A percentile compares a stretch with the other conserved stretches of the same genome.
phyloP scores from a whole-genome alignment of 2,797 vertebrate species.

The Lepilemur ruficaudatus region DNA sequence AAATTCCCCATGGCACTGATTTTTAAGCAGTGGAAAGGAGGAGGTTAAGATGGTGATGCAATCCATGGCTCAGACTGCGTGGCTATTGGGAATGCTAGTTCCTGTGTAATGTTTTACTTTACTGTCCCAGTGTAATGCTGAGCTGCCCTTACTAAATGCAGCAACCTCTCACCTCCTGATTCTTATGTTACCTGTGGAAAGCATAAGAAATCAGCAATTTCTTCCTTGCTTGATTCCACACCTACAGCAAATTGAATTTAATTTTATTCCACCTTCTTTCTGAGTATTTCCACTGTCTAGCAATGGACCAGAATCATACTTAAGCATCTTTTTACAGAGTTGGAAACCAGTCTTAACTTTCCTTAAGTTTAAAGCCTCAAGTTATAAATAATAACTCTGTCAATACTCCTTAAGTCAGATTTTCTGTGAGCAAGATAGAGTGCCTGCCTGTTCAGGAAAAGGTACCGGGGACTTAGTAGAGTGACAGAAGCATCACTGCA shows the following conservation, averaged over 20 bases:
- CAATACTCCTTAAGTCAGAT: background rate
- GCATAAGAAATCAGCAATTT: background rate
- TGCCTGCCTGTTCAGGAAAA: background rate
- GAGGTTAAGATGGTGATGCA: too few relatives aligned
- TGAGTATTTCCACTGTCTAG: background rate
- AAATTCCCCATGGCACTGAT: background rate
- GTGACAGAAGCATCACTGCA: fast-evolving
- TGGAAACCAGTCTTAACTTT: background rate
- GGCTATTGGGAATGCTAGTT: background rate
- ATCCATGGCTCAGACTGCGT: fast-evolving
- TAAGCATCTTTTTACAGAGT: background rate
- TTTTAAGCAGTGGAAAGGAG: background rate
- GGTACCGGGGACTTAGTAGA: background rate
- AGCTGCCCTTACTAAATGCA: background rate
- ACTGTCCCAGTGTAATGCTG: too few relatives aligned
- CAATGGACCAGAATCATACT: background rate
- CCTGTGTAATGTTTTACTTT: background rate
- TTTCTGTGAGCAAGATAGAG: background rate
- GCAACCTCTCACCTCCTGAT: background rate
- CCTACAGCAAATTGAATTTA: background rate
- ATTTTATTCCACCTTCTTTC: background rate
- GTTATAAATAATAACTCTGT: background rate
- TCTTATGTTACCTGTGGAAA: background rate
- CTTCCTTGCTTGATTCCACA: background rate
- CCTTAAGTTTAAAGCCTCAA: background rate